These are phyloP conservation scores for Pseudolaguvia tuberculata DNA, from an alignment of 2,113 vertebrate genomes.

Conservation along the genomic window DNA sequence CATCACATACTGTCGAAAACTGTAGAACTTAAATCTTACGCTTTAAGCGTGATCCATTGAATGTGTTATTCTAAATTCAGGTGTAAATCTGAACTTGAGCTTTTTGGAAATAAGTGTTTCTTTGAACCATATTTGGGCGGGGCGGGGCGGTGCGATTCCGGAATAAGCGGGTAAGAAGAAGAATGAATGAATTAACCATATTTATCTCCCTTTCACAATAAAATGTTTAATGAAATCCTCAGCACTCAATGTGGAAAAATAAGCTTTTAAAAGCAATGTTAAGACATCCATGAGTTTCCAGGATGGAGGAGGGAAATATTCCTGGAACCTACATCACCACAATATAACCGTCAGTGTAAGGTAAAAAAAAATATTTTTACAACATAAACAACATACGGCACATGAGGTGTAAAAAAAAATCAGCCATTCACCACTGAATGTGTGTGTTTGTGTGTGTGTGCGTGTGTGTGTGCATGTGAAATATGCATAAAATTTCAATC, in stretches of 20 bases:
- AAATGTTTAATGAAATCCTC: conserved; percentile 1
- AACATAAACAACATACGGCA: neutral
- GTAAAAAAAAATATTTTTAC: neutral
- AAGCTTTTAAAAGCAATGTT: conserved; percentile 25
- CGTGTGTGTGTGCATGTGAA: no score
- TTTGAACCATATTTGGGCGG: neutral
- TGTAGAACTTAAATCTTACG: neutral
- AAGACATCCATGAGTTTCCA: conserved; percentile 17
- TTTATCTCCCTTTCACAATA: no score
- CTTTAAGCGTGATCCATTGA: neutral
- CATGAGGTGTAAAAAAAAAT: no score
- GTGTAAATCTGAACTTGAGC: neutral
- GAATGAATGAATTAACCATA: no score
- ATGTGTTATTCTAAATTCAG: neutral
- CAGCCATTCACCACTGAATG: no score
- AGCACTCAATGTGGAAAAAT: conserved; percentile 7
- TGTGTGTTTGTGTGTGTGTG: no score
- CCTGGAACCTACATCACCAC: conserved; percentile 17
- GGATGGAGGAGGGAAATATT: conserved; percentile 13
- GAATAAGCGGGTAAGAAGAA: no score
- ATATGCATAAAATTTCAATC: neutral
- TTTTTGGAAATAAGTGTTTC: neutral
- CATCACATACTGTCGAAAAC: neutral
- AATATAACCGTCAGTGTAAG: neutral
- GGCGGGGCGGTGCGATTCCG: no score